Conservation (phyloP, 2,797 vertebrate genomes). For the Carapus acus region DNA sequence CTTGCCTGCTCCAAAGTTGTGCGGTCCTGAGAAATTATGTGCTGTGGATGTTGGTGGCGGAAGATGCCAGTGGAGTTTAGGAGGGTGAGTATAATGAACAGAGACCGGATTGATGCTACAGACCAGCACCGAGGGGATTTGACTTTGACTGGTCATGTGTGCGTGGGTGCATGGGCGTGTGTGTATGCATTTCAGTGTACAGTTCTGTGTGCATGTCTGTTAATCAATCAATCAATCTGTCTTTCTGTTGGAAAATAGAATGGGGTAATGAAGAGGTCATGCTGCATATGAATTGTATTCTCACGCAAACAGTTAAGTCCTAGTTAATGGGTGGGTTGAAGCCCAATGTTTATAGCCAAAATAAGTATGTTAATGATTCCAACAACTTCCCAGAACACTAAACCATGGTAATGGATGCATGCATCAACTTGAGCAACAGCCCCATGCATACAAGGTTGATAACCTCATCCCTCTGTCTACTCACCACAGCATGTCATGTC, state of each 20-base stretch:
- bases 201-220: conserved; percentile 5
- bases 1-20: conserved; percentile 26
- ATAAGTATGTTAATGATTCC: conserved; percentile 3
- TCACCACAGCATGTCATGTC: not conserved
- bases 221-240: conserved; percentile 14
- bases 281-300: not conserved
- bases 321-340: not conserved
- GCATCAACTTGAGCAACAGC: not conserved
- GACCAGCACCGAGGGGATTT: conserved; percentile 28
- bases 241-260: conserved; percentile 33
- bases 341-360: not conserved
- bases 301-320: not conserved
- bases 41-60: conserved; percentile 47
- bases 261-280: conserved; percentile 19
- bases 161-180: conserved; percentile 12
- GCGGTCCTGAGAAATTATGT: conserved; percentile 42
- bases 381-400: not conserved
- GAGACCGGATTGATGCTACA: conserved; percentile 50
- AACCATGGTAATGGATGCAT: conserved; percentile 13
- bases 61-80: conserved; percentile 43
- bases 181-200: conserved; percentile 28
- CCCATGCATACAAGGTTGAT: too few species aligned
- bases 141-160: conserved; percentile 25
- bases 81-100: conserved; percentile 43
- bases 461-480: too few species aligned